A percentile compares a stretch with the other conserved stretches of the same genome.
Evolutionary conservation across 2,888 invertebrate species (phyloP).

Genomic region (Drosophila setosimentum): DNA sequence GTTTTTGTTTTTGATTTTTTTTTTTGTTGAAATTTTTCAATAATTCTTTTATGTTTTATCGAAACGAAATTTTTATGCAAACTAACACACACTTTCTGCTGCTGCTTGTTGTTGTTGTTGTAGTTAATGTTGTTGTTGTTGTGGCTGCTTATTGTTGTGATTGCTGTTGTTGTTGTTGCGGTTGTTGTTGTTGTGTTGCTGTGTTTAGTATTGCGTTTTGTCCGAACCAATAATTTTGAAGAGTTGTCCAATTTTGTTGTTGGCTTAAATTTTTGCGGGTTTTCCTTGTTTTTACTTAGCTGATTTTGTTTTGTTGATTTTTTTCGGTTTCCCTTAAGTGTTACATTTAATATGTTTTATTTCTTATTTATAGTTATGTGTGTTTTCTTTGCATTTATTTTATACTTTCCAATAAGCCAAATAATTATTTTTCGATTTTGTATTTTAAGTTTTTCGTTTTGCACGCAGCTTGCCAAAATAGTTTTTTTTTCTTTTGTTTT

Average conservation of each 20-base stretch:
- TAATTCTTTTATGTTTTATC: conserved; percentile 74
- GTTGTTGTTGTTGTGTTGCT: conserved; percentile 69
- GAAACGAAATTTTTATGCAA: conserved; percentile 85
- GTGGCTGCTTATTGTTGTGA: conserved; percentile 33
- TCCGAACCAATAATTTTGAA: conserved; percentile 86
- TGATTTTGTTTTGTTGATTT: conserved; percentile 54
- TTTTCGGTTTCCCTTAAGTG: conserved; percentile 45
- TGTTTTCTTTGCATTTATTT: conserved; percentile 25
- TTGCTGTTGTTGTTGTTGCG: conserved; percentile 56
- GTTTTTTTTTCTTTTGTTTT: conserved; percentile 45
- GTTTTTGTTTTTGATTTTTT: conserved; percentile 41
- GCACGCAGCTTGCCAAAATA: conserved; percentile 64
- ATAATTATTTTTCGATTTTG: conserved; percentile 31
- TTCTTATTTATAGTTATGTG: conserved; percentile 36
- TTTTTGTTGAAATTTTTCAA: conserved; percentile 48
- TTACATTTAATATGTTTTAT: conserved; percentile 63
- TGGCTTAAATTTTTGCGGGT: conserved; percentile 81
- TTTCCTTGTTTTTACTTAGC: conserved; percentile 56
- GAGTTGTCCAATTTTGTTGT: conserved; percentile 82
- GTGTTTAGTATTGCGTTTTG: conserved; percentile 83
- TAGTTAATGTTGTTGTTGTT: conserved; percentile 52
- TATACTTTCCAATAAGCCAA: conserved; percentile 40
- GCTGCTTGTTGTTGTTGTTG: conserved; percentile 61
- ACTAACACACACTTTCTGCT: conserved; percentile 80
- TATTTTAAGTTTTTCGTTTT: conserved; percentile 26